These are phyloP conservation scores for Urocolius indicus DNA, from an alignment of 2,113 vertebrate species.

Conservation along the genomic window DNA sequence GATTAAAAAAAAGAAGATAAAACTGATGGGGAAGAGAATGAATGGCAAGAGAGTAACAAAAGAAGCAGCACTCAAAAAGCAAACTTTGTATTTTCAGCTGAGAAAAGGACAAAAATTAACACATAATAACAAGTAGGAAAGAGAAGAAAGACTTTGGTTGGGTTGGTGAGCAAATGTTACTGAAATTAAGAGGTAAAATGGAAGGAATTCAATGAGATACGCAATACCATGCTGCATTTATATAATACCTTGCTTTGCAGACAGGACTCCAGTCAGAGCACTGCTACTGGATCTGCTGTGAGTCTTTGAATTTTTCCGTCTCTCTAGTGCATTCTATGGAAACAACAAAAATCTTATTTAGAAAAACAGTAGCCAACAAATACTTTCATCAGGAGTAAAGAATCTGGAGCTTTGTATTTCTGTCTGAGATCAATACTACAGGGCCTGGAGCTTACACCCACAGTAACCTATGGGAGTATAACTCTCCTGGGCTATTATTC, in stretches of 20 bases:
- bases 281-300: conserved; percentile 86
- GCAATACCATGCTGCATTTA: not conserved
- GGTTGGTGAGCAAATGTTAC: not conserved
- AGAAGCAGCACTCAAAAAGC: not conserved
- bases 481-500: not conserved
- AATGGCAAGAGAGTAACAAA: conserved; percentile 14
- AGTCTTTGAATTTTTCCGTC: conserved; percentile 86
- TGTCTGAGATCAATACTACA: not conserved
- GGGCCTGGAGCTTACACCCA: not conserved
- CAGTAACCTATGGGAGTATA: not conserved
- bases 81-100: not conserved
- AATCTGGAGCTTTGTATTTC: not conserved
- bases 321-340: conserved; percentile 90
- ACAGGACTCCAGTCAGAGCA: conserved; percentile 92
- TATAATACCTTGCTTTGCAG: conserved; percentile 93
- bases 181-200: not conserved
- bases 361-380: not conserved
- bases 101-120: not conserved
- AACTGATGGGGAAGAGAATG: not conserved
- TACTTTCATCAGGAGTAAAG: not conserved
- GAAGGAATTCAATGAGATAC: not conserved
- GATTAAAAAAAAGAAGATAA: not conserved
- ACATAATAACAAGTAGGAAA: not conserved
- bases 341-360: conserved; percentile 37
- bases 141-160: not conserved